phyloP scores from a whole-genome alignment of 2,888 invertebrate genomes.

The Pedicia rivosa region DNA sequence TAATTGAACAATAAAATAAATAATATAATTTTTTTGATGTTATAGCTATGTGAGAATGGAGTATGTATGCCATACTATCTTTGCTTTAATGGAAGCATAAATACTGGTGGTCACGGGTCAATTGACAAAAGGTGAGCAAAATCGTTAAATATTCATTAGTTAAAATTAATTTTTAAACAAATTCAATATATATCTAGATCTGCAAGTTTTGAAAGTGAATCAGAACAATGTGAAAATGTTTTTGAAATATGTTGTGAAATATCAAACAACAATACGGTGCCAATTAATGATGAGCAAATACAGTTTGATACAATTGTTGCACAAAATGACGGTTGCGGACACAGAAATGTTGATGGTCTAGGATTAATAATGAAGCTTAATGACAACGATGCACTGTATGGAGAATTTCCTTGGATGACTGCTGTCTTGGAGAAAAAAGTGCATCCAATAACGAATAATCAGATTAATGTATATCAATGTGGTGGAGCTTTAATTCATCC shows the following conservation, averaged over 20 bases:
- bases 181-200: no score
- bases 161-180: no score
- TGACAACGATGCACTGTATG: constrained; percentile 45
- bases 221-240: constrained; percentile 12
- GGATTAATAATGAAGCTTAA: constrained; percentile 50
- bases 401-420: constrained; percentile 38
- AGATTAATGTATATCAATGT: constrained; percentile 31
- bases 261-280: constrained; percentile 15
- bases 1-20: no score
- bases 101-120: constrained; percentile 51
- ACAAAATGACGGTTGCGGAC: constrained; percentile 43
- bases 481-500: constrained; percentile 27
- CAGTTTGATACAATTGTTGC: constrained; percentile 21
- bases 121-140: constrained; percentile 70
- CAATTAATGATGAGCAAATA: no score
- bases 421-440: constrained; percentile 21
- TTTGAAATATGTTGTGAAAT: constrained; percentile 22
- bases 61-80: constrained; percentile 65
- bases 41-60: constrained; percentile 36
- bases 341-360: constrained; percentile 51
- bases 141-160: no score
- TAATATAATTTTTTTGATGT: no score
- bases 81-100: constrained; percentile 48
- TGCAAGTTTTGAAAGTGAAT: constrained; percentile 17
- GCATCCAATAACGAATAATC: no score